phyloP scores from a whole-genome alignment of 2,888 invertebrate species.

The Brachypterus glaber region DNA sequence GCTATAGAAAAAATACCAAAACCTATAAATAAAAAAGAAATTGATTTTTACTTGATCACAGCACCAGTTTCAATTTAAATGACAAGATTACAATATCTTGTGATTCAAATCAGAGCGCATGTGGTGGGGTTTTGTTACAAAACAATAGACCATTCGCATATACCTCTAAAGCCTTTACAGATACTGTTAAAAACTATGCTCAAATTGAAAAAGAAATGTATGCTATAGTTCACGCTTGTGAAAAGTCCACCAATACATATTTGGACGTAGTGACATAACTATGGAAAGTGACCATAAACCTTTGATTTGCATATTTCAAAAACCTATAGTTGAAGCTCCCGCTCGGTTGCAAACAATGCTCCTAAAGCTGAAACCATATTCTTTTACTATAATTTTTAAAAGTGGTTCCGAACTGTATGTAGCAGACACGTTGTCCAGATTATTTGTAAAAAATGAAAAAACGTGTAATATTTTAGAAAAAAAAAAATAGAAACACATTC shows the following conservation, averaged over 20 bases:
- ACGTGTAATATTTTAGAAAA: too few relatives aligned
- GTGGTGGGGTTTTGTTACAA: slow-evolving; percentile 15
- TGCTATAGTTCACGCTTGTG: slow-evolving; percentile 24
- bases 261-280: too few relatives aligned
- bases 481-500: too few relatives aligned
- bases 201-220: slow-evolving; percentile 26
- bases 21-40: slow-evolving; percentile 22
- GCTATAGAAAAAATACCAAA: slow-evolving; percentile 20
- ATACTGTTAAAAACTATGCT: slow-evolving; percentile 21
- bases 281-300: slow-evolving; percentile 11
- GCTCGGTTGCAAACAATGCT: slow-evolving; percentile 14
- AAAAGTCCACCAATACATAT: too few relatives aligned
- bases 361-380: too few relatives aligned
- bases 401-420: slow-evolving; percentile 14
- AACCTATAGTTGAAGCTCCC: slow-evolving; percentile 12
- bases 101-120: slow-evolving; percentile 6
- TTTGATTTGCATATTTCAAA: too few relatives aligned
- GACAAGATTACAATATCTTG: slow-evolving; percentile 7
- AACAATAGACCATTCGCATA: slow-evolving; percentile 4
- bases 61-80: slow-evolving; percentile 1
- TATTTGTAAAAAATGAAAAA: slow-evolving; percentile 5
- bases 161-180: slow-evolving; percentile 11
- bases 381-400: slow-evolving; percentile 15
- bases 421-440: slow-evolving; percentile 14
- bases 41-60: slow-evolving; percentile 15